These are phyloP conservation scores for Zygogramma bicolorata DNA, from an alignment of 2,888 invertebrate genomes.

Conservation along the genomic window DNA sequence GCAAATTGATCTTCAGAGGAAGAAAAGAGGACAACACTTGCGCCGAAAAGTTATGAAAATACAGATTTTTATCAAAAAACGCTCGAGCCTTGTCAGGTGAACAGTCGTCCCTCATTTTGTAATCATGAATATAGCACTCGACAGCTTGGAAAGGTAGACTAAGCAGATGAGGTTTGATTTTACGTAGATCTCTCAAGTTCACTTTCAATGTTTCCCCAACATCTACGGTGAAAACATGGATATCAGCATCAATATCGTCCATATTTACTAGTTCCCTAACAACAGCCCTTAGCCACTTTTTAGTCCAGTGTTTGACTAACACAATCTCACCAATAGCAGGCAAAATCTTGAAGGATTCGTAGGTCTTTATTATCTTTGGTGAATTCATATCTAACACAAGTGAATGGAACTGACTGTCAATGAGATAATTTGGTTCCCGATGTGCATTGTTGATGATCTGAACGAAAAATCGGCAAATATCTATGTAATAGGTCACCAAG, in stretches of 20 bases:
- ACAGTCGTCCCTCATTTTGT: slow-evolving; percentile 38
- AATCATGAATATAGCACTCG: slow-evolving; percentile 48
- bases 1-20: slow-evolving; percentile 40
- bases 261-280: slow-evolving; percentile 37
- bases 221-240: slow-evolving; percentile 54
- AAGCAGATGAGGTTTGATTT: slow-evolving; percentile 52
- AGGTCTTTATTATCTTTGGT: slow-evolving; percentile 39
- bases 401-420: slow-evolving; percentile 42
- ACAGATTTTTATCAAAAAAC: slow-evolving; percentile 48
- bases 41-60: slow-evolving; percentile 42
- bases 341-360: slow-evolving; percentile 48
- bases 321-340: slow-evolving; percentile 56
- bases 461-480: slow-evolving; percentile 49
- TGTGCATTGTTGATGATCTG: slow-evolving; percentile 44
- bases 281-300: slow-evolving; percentile 51
- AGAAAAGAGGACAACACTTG: slow-evolving; percentile 21
- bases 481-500: slow-evolving; percentile 50
- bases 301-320: slow-evolving; percentile 46
- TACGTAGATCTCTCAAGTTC: slow-evolving; percentile 42
- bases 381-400: slow-evolving; percentile 47
- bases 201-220: slow-evolving; percentile 49
- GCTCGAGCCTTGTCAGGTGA: slow-evolving; percentile 31
- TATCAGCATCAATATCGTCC: slow-evolving; percentile 16
- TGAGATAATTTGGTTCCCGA: slow-evolving; percentile 33
- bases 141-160: slow-evolving; percentile 54